phyloP scores from a whole-genome alignment of 2,797 vertebrate genomes.

The Muraenolepis orangiensis region DNA sequence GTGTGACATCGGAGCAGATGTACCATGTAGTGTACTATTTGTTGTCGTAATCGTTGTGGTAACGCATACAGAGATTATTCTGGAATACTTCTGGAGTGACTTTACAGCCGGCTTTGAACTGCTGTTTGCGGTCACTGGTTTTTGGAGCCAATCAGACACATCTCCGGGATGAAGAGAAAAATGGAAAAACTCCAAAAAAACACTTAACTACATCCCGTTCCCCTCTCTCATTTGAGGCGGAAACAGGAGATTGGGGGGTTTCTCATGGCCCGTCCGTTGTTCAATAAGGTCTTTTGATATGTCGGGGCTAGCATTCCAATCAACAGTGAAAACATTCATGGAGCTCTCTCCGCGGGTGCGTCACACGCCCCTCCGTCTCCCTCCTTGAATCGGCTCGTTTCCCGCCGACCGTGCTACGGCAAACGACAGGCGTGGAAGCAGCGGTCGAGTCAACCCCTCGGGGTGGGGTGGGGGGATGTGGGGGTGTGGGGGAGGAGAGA shows the following conservation, averaged over 20 bases:
- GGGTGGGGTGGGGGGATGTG: too few species aligned
- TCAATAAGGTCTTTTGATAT: conserved; percentile 23
- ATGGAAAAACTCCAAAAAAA: conserved; percentile 3
- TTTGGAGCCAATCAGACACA: not conserved
- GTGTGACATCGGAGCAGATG: conserved; percentile 1
- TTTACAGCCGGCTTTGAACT: conserved; percentile 2
- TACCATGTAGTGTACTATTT: not conserved
- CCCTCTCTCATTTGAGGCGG: not conserved
- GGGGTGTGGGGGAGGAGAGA: too few species aligned
- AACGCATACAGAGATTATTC: not conserved
- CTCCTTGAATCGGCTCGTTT: not conserved
- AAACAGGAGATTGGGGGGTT: conserved; percentile 25
- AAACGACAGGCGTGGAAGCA: not conserved
- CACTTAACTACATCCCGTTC: not conserved
- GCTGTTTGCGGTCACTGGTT: conserved; percentile 1
- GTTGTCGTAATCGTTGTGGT: not conserved
- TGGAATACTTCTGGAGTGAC: not conserved
- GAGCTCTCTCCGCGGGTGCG: not conserved
- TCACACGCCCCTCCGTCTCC: not conserved
- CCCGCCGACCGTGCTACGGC: not conserved
- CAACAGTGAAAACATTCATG: conserved; percentile 21
- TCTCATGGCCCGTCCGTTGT: conserved; percentile 13
- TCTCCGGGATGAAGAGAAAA: not conserved
- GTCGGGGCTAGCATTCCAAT: conserved; percentile 34
- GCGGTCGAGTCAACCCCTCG: not conserved